Evolutionary conservation across 1,140 invertebrate genomes (phyloP).

Genomic region (Orchestia grillus): DNA sequence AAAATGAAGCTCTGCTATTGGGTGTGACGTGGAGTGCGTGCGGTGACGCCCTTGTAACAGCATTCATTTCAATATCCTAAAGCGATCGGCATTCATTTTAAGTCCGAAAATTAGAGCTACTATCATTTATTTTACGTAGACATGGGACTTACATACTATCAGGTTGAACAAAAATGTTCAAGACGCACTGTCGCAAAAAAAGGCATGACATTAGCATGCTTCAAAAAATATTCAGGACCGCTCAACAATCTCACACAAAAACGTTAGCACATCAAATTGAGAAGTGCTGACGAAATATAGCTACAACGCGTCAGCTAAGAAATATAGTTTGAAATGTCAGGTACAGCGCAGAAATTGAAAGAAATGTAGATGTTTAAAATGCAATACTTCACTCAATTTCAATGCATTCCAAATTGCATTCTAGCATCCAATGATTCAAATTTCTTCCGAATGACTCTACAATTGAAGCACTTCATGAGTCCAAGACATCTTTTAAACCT

Average conservation of each 20-base stretch:
- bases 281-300: not conserved
- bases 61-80: too few relatives aligned
- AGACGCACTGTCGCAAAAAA: not conserved
- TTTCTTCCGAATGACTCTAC: not conserved
- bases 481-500: not conserved
- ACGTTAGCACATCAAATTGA: not conserved
- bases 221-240: not conserved
- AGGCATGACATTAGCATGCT: not conserved
- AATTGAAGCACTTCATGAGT: not conserved
- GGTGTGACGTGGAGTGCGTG: too few relatives aligned
- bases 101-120: too few relatives aligned
- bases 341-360: not conserved
- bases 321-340: not conserved
- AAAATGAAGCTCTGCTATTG: too few relatives aligned
- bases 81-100: too few relatives aligned
- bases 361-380: not conserved
- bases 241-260: not conserved
- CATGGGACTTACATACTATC: not conserved
- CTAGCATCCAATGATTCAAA: not conserved
- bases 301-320: not conserved
- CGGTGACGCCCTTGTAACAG: too few relatives aligned
- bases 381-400: not conserved
- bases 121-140: not conserved
- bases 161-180: too few relatives aligned
- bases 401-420: too few relatives aligned